phyloP scores from a whole-genome alignment of 2,797 vertebrate species.

The Emys orbicularis region DNA sequence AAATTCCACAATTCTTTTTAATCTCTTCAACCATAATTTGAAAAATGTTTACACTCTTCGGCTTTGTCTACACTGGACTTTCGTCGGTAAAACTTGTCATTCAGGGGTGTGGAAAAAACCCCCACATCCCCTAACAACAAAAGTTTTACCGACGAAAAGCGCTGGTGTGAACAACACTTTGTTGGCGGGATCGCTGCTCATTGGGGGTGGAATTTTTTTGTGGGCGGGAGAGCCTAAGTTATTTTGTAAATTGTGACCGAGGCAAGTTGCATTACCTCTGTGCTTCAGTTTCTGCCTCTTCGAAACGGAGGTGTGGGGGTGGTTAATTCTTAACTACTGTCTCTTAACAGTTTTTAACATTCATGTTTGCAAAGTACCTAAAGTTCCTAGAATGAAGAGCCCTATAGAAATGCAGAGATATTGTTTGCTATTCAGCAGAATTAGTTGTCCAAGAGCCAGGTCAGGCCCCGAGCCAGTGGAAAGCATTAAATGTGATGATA shows the following conservation, averaged over 20 bases:
- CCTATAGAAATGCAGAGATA: not conserved
- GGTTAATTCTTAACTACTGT: not conserved
- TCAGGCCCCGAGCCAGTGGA: not conserved
- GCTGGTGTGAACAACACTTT: too few species aligned
- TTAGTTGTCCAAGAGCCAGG: not conserved
- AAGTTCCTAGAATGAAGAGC: not conserved
- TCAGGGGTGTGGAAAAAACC: too few species aligned
- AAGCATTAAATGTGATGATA: not conserved
- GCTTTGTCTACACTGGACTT: too few species aligned
- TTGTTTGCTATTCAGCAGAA: not conserved
- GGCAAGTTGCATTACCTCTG: not conserved
- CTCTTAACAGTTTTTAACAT: not conserved
- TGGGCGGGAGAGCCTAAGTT: not conserved
- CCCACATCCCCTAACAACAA: too few species aligned
- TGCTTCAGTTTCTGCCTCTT: not conserved
- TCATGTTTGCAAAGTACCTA: not conserved
- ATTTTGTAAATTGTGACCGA: not conserved
- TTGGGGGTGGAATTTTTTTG: too few species aligned
- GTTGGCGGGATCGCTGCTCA: too few species aligned
- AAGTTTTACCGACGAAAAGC: too few species aligned
- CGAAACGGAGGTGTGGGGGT: not conserved
- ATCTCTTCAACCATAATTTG: rapidly evolving
- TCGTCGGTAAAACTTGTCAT: too few species aligned
- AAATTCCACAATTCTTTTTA: not conserved
- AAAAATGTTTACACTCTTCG: not conserved